phyloP scores from a whole-genome alignment of 30 jellyfish, hydroid and myxozoan genomes.

The Hydractinia symbiolongicarpus region DNA sequence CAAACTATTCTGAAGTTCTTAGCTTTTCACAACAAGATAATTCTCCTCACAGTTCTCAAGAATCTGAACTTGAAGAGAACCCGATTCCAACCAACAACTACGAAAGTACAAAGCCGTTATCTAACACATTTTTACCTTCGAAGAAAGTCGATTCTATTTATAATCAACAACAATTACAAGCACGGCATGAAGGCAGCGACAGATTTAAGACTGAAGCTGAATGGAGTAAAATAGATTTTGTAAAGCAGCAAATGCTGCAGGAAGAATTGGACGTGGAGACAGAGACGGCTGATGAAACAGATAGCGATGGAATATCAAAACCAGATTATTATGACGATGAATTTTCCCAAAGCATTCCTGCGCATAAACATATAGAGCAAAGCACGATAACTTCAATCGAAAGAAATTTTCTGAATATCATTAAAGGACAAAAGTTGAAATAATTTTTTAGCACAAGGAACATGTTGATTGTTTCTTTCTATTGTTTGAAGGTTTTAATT shows the following conservation, averaged over 20 bases:
- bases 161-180: not conserved
- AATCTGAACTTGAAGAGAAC: conserved; percentile 10
- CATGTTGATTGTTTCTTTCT: too few species aligned
- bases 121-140: not conserved
- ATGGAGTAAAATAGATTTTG: conserved; percentile 21
- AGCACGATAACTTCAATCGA: too few species aligned
- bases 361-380: too few species aligned
- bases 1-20: conserved; percentile 2
- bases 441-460: too few species aligned
- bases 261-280: conserved; percentile 1
- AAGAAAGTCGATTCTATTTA: not conserved
- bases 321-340: not conserved
- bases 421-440: too few species aligned
- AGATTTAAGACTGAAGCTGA: conserved; percentile 2
- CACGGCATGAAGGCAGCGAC: not conserved
- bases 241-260: not conserved
- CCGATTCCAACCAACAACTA: not conserved
- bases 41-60: conserved; percentile 11
- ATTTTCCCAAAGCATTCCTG: too few species aligned
- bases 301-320: not conserved
- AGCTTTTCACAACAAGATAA: not conserved
- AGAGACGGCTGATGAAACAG: conserved; percentile 12
- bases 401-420: too few species aligned
- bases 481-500: too few species aligned
- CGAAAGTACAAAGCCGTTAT: not conserved